These are phyloP conservation scores for Apotomis capreana DNA, from an alignment of 2,888 invertebrate genomes.

Conservation along the genomic window DNA sequence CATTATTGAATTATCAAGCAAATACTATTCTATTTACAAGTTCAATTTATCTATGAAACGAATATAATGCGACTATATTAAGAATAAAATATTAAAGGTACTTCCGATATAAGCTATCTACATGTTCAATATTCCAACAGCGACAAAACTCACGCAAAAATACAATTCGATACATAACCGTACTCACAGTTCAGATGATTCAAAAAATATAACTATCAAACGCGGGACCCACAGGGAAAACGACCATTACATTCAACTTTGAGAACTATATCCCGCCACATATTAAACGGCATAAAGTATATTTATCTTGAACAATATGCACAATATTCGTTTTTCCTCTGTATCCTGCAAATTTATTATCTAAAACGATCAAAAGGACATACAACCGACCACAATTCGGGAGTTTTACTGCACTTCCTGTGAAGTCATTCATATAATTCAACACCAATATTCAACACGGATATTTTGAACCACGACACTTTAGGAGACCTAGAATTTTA, in stretches of 20 bases:
- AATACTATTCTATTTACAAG: constrained; percentile 61
- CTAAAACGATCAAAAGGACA: constrained; percentile 13
- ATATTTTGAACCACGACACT: background rate
- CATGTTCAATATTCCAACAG: constrained; percentile 55
- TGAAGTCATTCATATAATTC: constrained; percentile 9
- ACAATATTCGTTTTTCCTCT: constrained; percentile 7
- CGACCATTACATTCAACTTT: background rate
- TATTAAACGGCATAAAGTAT: background rate
- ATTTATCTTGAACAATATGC: constrained; percentile 5
- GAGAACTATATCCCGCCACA: background rate
- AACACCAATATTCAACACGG: background rate
- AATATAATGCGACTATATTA: constrained; percentile 43
- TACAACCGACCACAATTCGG: constrained; percentile 1
- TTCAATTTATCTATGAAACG: constrained; percentile 51
- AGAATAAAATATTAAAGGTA: constrained; percentile 64
- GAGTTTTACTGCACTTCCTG: background rate
- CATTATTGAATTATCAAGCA: constrained; percentile 54
- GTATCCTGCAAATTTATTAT: constrained; percentile 11
- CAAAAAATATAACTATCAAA: constrained; percentile 31
- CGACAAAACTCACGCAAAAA: constrained; percentile 57
- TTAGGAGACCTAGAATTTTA: background rate
- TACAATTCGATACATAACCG: constrained; percentile 42
- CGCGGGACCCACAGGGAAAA: constrained; percentile 12
- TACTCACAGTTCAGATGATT: constrained; percentile 28
- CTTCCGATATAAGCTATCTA: constrained; percentile 63